Evolutionary conservation across 2,797 vertebrate genomes (phyloP).

Genomic region (Microchirus variegatus): DNA sequence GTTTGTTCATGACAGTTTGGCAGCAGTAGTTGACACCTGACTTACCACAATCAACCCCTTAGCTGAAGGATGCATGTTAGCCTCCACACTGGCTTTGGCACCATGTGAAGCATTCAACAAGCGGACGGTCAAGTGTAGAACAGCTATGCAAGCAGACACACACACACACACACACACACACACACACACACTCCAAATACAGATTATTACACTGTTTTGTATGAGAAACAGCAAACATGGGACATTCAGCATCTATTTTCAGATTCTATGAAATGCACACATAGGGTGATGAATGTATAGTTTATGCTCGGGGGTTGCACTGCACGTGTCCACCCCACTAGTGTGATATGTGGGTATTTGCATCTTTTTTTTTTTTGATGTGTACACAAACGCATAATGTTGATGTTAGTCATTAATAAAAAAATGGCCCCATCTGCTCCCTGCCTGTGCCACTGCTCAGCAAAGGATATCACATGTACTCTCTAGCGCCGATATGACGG

Average conservation of each 20-base stretch:
- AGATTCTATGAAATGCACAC: not conserved
- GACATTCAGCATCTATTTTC: not conserved
- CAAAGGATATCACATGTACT: slow-evolving; percentile 53
- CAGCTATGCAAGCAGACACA: not conserved
- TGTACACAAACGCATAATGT: slow-evolving; percentile 61
- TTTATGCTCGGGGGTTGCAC: slow-evolving; percentile 20
- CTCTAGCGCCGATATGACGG: slow-evolving; percentile 47
- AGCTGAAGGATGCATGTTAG: not conserved
- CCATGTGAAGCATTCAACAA: not conserved
- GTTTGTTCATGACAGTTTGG: not conserved
- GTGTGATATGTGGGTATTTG: slow-evolving; percentile 38
- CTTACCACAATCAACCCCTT: not conserved
- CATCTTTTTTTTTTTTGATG: slow-evolving; percentile 39
- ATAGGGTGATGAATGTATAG: slow-evolving; percentile 15
- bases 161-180: not conserved
- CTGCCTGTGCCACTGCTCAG: slow-evolving; percentile 51
- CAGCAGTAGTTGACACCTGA: not conserved
- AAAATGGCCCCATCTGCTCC: slow-evolving; percentile 70
- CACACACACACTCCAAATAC: not conserved
- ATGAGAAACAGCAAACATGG: not conserved
- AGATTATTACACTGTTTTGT: not conserved
- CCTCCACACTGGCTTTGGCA: not conserved
- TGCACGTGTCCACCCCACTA: slow-evolving; percentile 35
- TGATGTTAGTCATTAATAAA: slow-evolving; percentile 74
- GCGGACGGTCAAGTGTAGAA: not conserved